These are phyloP conservation scores for Temnopleurus reevesii DNA, from an alignment of 53 echinoderm and acorn worm species.

Conservation along the genomic window DNA sequence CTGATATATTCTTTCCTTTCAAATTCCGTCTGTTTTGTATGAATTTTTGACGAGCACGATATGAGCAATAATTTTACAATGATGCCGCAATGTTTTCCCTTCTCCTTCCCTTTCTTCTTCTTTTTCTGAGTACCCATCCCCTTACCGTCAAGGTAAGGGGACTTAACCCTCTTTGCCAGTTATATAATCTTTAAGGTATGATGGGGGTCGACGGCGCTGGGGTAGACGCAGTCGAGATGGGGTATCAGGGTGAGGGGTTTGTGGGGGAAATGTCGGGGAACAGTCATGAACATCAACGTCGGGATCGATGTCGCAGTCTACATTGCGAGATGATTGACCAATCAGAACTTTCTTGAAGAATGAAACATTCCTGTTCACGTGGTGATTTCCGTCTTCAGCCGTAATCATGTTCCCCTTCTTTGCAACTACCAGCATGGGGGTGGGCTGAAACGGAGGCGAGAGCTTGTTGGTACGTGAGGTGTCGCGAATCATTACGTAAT, in stretches of 20 bases:
- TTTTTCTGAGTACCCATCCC: too few relatives aligned
- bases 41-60: neutral
- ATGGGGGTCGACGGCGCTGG: too few relatives aligned
- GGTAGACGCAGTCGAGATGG: too few relatives aligned
- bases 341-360: neutral
- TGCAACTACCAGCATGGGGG: slow-evolving; percentile 19
- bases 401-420: slow-evolving; percentile 12
- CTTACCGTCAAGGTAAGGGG: too few relatives aligned
- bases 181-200: too few relatives aligned
- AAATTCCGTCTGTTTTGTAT: neutral
- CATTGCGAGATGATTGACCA: too few relatives aligned
- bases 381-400: neutral
- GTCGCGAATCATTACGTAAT: neutral
- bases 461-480: neutral
- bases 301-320: too few relatives aligned
- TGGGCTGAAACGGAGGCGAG: slow-evolving; percentile 19
- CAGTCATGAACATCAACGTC: too few relatives aligned
- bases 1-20: neutral
- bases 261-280: neutral
- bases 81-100: neutral
- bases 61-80: neutral
- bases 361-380: neutral
- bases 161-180: too few relatives aligned
- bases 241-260: too few relatives aligned
- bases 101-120: too few relatives aligned